Percentiles rank a stretch among this genome's conserved stretches.
phyloP scores from a whole-genome alignment of 2,888 invertebrate species.

The Drosophila longiperda region DNA sequence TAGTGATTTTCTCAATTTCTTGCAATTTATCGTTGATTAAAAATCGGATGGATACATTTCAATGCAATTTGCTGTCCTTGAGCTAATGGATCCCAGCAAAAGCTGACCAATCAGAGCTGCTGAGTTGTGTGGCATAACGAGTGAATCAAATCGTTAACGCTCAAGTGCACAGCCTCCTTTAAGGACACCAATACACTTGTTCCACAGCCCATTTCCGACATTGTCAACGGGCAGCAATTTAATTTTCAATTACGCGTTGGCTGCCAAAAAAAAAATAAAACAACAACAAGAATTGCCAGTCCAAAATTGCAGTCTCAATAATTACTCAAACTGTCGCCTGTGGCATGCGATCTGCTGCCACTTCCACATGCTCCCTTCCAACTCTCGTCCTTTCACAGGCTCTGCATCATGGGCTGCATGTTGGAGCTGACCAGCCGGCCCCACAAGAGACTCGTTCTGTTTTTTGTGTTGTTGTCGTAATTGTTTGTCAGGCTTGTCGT shows the following conservation, averaged over 20 bases:
- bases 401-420: conserved; percentile 32
- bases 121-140: conserved; percentile 18
- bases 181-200: conserved; percentile 18
- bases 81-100: background rate
- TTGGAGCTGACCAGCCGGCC: conserved; percentile 39
- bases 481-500: conserved; percentile 75
- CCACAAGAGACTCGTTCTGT: conserved; percentile 54
- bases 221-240: conserved; percentile 66
- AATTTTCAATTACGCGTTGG: conserved; percentile 77
- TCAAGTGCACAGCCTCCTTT: conserved; percentile 51
- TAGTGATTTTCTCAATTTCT: background rate
- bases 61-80: conserved; percentile 30
- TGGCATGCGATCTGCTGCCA: conserved; percentile 48
- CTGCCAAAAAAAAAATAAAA: conserved; percentile 56
- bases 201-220: background rate
- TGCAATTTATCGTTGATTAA: conserved; percentile 15
- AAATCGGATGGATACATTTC: conserved; percentile 21
- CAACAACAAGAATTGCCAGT: conserved; percentile 34
- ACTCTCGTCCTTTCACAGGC: conserved; percentile 1
- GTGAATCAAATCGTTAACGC: conserved; percentile 68
- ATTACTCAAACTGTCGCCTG: conserved; percentile 80
- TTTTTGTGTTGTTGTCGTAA: conserved; percentile 52
- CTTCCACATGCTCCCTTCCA: background rate
- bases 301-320: conserved; percentile 74
- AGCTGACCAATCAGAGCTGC: conserved; percentile 32